These are phyloP conservation scores for Thymelicus acteon DNA, from an alignment of 2,888 invertebrate genomes.

Conservation along the genomic window DNA sequence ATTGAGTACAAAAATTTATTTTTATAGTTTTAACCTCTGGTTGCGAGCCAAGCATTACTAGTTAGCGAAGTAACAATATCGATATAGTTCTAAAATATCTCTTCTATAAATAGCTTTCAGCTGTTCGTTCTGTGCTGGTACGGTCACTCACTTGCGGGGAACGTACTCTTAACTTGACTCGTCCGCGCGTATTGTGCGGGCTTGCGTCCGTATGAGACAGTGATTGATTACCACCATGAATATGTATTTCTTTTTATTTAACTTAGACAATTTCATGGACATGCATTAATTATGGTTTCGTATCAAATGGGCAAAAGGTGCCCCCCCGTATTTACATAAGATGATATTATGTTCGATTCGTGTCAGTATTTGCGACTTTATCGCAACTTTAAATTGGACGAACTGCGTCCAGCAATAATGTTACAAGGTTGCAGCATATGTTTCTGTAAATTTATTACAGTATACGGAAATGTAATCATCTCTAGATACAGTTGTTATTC, in stretches of 20 bases:
- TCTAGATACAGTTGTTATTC: constrained; percentile 9
- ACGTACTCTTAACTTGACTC: constrained; percentile 12
- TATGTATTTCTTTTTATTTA: constrained; percentile 30
- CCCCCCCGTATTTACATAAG: constrained; percentile 23
- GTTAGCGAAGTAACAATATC: constrained; percentile 56
- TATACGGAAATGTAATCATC: constrained; percentile 10
- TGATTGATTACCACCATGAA: constrained; percentile 23
- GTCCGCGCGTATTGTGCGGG: constrained; percentile 4
- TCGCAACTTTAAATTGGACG: constrained; percentile 21
- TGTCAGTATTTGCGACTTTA: constrained; percentile 33
- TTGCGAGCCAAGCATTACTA: constrained; percentile 60
- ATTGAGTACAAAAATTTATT: constrained; percentile 45
- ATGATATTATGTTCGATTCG: constrained; percentile 18
- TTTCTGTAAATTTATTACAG: constrained; percentile 26
- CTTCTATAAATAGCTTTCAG: constrained; percentile 56
- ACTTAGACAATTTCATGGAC: constrained; percentile 33
- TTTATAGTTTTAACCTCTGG: constrained; percentile 50
- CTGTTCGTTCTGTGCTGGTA: constrained; percentile 57
- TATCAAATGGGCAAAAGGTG: constrained; percentile 27
- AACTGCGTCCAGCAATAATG: constrained; percentile 3
- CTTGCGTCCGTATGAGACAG: constrained; percentile 20
- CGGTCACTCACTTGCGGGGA: constrained; percentile 24
- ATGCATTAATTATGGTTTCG: constrained; percentile 44
- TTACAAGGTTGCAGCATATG: constrained; percentile 6
- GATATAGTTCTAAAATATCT: constrained; percentile 51